phyloP scores from a whole-genome alignment of 2,888 invertebrate species.

The Koerneria pararmatus region DNA sequence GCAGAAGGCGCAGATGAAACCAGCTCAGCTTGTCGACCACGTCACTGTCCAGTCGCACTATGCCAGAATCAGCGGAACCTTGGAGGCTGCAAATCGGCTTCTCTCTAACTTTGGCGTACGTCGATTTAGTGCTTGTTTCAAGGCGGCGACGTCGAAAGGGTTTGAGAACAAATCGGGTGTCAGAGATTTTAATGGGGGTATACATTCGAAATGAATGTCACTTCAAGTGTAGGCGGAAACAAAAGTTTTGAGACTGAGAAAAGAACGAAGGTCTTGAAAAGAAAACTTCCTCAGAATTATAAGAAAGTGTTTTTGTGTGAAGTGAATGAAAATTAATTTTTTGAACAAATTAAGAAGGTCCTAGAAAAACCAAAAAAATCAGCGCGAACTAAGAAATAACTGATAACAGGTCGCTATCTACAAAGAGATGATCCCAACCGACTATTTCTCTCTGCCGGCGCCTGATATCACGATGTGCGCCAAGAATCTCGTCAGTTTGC shows the following conservation, averaged over 20 bases:
- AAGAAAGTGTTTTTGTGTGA: no score
- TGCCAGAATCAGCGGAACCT: constrained; percentile 13
- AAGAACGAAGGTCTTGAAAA: no score
- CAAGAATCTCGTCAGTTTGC: no score
- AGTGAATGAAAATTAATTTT: no score
- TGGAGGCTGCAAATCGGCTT: constrained; percentile 12
- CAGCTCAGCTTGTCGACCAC: constrained; percentile 19
- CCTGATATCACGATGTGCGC: constrained; percentile 5
- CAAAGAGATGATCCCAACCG: background rate
- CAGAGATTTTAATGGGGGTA: no score
- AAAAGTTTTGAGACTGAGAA: no score
- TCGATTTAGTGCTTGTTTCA: constrained; percentile 16
- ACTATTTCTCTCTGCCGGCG: background rate
- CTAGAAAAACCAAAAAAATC: no score
- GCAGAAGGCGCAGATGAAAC: constrained; percentile 27
- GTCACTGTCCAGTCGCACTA: constrained; percentile 24
- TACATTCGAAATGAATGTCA: no score
- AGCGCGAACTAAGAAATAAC: background rate
- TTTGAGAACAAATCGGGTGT: no score
- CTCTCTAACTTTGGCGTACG: constrained; percentile 16
- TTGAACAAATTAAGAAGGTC: no score
- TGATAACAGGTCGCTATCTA: background rate
- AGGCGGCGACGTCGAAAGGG: constrained; percentile 16
- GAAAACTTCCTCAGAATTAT: no score
- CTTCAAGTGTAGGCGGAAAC: no score